phyloP scores from a whole-genome alignment of 2,888 invertebrate species.

The Leucania comma region DNA sequence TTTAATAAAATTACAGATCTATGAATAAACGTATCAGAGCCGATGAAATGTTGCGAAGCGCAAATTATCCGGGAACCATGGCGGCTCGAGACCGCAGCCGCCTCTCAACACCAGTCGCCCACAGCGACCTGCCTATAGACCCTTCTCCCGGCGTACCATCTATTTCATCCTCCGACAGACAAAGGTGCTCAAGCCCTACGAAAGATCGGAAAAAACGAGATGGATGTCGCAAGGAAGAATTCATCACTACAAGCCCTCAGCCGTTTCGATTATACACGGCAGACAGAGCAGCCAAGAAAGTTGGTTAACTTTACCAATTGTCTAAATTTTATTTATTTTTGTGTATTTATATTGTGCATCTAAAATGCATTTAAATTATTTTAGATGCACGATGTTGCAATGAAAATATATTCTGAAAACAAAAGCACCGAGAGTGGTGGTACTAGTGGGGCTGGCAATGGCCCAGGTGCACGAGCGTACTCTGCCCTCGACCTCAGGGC shows the following conservation, averaged over 20 bases:
- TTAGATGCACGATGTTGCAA: conserved; percentile 84
- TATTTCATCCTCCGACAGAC: conserved; percentile 78
- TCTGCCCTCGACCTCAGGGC: conserved; percentile 85
- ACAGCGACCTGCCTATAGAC: conserved; percentile 86
- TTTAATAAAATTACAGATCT: conserved; percentile 79
- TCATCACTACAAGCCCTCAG: conserved; percentile 89
- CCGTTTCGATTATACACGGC: conserved; percentile 90
- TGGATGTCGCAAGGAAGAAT: conserved; percentile 82
- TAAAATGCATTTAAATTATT: conserved; percentile 29
- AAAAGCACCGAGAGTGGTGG: conserved; percentile 78
- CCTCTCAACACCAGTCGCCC: conserved; percentile 86
- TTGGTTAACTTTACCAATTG: conserved; percentile 53
- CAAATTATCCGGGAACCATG: conserved; percentile 93
- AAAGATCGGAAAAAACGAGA: conserved; percentile 79
- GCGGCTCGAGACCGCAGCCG: conserved; percentile 91
- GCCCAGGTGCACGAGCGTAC: conserved; percentile 82
- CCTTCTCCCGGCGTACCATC: conserved; percentile 83
- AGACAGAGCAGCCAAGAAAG: conserved; percentile 85
- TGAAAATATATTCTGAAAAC: conserved; percentile 82
- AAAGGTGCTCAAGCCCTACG: conserved; percentile 78
- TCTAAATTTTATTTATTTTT: background rate
- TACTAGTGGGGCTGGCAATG: conserved; percentile 67
- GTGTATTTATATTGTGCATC: background rate
- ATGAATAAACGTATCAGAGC: conserved; percentile 93
- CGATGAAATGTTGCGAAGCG: conserved; percentile 92